Base-by-base conservation (phyloP, 2,888 invertebrate genomes). In the Pandemis corylana region DNA sequence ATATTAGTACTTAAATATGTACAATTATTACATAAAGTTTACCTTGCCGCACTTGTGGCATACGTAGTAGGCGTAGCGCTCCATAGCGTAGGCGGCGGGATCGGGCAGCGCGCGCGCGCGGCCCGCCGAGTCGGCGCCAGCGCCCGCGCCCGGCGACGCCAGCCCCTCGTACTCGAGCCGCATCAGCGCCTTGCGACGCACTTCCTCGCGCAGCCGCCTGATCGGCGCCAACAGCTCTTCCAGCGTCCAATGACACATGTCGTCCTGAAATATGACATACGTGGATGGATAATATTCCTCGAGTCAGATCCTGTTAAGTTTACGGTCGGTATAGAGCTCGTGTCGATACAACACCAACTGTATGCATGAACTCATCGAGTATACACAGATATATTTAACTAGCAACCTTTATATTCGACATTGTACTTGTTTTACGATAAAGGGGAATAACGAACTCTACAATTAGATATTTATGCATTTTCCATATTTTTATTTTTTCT, bases 61-160 rank as follows among this genome's bases (percentile, higher is more conserved):
- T 44, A 99, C 98, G 86, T 99, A 99, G 89, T 99, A 99, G 0
- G 99, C 99, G 88, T 99, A 99, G 82, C 99, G 95, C 84, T 99
- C 99, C 98, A 99, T 98, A 4, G 99, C 99, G 89, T 97, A 98
- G 0, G 96, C 95, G 1, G 97, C 97, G 0, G 99, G 96, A 88
- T 99, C 98, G 72, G 97, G 96, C 66, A 96, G 95, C 0, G 96
- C 96, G 78, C 97, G 97, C 0, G 96, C 95, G 82, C 96, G 96
- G 77, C 97, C 79, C 2, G 81, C 78, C n/a, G 78, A 78, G 51
- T 96, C 96, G 0, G 96, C 46, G 28, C 97, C 96, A 0, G 96
- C 46, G 15, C 97, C 78, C 6, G 96, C 96, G 82, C 96, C 96
- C 0, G 96, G 96, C 81, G 97, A 96, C 77, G 97, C 96, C 63